Percentiles rank a stretch among this genome's conserved stretches.
Evolutionary conservation across 2,797 vertebrate species (phyloP).

Genomic region (Spizella passerina): DNA sequence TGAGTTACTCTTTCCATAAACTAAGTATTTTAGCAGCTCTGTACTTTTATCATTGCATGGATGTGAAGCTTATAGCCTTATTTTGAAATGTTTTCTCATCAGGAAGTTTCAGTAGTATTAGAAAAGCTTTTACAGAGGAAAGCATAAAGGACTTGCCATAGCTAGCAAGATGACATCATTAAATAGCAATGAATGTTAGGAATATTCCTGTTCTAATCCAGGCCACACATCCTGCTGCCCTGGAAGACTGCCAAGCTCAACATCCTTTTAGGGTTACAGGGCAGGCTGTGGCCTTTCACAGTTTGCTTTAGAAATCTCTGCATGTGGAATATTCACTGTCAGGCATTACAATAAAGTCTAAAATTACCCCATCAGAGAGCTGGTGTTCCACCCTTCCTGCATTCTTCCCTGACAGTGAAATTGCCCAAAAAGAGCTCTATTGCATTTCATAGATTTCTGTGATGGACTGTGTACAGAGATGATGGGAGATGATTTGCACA

Average conservation of each 20-base stretch:
- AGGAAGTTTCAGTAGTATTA: slow-evolving; percentile 63
- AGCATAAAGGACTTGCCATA: slow-evolving; percentile 50
- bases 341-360: slow-evolving; percentile 78
- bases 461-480: not conserved
- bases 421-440: slow-evolving; percentile 27
- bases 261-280: slow-evolving; percentile 88
- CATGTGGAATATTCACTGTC: slow-evolving; percentile 71
- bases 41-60: not conserved
- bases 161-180: slow-evolving; percentile 73
- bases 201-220: slow-evolving; percentile 68
- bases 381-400: slow-evolving; percentile 80
- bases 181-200: slow-evolving; percentile 63
- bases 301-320: slow-evolving; percentile 77
- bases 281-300: slow-evolving; percentile 84
- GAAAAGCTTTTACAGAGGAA: slow-evolving; percentile 56
- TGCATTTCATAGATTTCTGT: slow-evolving; percentile 4
- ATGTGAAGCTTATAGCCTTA: not conserved
- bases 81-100: slow-evolving; percentile 45
- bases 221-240: slow-evolving; percentile 81
- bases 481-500: not conserved
- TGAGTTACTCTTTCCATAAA: not conserved
- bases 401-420: slow-evolving; percentile 66
- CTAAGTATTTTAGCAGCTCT: not conserved
- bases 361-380: slow-evolving; percentile 75
- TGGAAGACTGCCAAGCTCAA: slow-evolving; percentile 76